Evolutionary conservation across 2,113 vertebrate genomes (phyloP).

Genomic region (Addax nasomaculatus): DNA sequence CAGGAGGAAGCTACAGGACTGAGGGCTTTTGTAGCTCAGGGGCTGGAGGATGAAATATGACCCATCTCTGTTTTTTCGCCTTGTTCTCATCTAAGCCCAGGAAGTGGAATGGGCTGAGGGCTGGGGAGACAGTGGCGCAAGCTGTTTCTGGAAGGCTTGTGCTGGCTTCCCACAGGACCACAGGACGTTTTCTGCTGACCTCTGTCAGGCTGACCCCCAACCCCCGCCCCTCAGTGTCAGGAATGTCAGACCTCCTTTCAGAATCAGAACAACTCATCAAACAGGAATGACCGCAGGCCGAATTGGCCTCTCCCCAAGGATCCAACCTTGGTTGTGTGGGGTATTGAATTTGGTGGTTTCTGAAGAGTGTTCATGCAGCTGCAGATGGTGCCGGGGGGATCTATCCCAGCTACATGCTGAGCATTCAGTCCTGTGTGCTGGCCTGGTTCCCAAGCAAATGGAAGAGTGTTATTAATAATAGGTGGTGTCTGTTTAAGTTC

Average conservation of each 20-base stretch:
- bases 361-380: not conserved
- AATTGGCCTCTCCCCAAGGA: not conserved
- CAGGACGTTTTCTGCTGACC: not conserved
- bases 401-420: not conserved
- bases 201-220: not conserved
- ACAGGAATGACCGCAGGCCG: not conserved
- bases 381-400: not conserved
- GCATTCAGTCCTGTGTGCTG: not conserved
- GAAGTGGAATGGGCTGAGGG: not conserved
- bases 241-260: not conserved
- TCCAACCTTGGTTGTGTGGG: not conserved
- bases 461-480: not conserved
- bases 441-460: not conserved
- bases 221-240: not conserved
- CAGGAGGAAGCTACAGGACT: conserved; percentile 13
- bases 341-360: conserved; percentile 35
- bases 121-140: not conserved
- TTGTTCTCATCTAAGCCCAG: conserved; percentile 37
- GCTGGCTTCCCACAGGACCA: not conserved
- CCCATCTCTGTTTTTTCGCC: conserved; percentile 12
- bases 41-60: conserved; percentile 32
- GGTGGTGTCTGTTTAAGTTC: not conserved
- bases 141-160: not conserved
- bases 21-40: conserved; percentile 40
- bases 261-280: not conserved